phyloP scores from a whole-genome alignment of 1,140 invertebrate species.

The Propsilocerus akamusi region DNA sequence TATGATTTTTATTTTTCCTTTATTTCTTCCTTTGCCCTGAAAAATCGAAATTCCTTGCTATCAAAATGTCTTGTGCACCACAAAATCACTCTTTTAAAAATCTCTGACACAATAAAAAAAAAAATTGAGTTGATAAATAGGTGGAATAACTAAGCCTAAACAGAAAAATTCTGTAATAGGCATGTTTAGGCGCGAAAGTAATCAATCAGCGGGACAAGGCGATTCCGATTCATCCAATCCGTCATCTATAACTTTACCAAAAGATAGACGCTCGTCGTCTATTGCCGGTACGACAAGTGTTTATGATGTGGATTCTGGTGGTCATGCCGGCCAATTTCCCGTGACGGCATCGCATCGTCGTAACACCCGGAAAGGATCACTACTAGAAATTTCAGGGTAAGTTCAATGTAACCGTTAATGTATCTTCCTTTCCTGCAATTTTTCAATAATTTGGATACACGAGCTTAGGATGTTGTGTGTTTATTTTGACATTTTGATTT shows the following conservation, averaged over 20 bases:
- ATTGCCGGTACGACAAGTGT: slow-evolving; percentile 13
- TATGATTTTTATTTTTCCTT: too few species aligned
- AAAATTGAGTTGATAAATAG: slow-evolving; percentile 20
- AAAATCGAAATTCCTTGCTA: not conserved
- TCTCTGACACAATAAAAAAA: not conserved
- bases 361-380: slow-evolving; percentile 40
- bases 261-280: slow-evolving; percentile 23
- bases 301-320: slow-evolving; percentile 11
- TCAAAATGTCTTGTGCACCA: not conserved
- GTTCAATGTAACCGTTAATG: slow-evolving; percentile 15
- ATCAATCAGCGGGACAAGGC: slow-evolving; percentile 28
- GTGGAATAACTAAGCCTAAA: slow-evolving; percentile 49
- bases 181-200: slow-evolving; percentile 45
- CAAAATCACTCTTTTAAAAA: not conserved
- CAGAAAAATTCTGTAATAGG: slow-evolving; percentile 51
- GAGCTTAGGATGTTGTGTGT: not conserved
- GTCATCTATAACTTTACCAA: slow-evolving; percentile 12
- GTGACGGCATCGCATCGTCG: slow-evolving; percentile 32
- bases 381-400: slow-evolving; percentile 47
- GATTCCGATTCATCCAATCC: slow-evolving; percentile 15
- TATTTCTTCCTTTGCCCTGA: not conserved
- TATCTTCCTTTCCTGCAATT: not conserved
- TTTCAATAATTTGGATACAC: not conserved
- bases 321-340: slow-evolving; percentile 19
- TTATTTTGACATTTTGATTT: not conserved